Evolutionary conservation across 2,888 invertebrate species (phyloP), one percentile per base, ranked within the genome.

Genomic region (Barypeithes pellucidus): DNA sequence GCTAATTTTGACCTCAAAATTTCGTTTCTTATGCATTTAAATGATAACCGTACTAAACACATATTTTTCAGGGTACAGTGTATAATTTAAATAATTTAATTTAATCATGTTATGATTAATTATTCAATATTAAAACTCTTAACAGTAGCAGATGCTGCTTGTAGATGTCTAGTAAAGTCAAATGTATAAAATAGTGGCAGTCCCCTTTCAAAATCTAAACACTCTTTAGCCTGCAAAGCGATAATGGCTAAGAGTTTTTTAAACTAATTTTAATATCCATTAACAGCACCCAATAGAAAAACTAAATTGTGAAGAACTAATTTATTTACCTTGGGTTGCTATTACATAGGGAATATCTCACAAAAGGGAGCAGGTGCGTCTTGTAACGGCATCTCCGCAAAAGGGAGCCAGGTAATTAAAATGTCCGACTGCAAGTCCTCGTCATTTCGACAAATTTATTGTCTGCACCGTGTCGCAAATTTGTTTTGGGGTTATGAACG

Each of bases 351-450:
- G 20, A 54, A 69, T 61, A 41, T 41, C 57, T 54, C 45, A 29
- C 69, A 43, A 76, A 71, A 77, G 78, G 80, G 78, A 79, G 77
- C 81, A 81, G 82, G 81, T 82, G 81, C 43, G 5, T 24, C 29
- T 50, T 36, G 47, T 78, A 77, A 79, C 79, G 76, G 75, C 75
- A 73, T 77, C 66, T 66, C 73, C 79, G 76, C 75, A 67, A 78
- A 78, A 79, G 81, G 81, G 81, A 78, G 77, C 77, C 76, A 78
- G 79, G 84, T 85, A 85, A 85, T 85, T 85, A 85, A 85, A 85
- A 85, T 83, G 85, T 85, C 85, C 83, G 79, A 81, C 78, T 76
- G 82, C 82, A 80, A 81, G 81, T 82, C 81, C 82, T 83, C 81
- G 83, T 83, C 83, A 83, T 81, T 81, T 81, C 33, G 18, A 50